Conservation (phyloP, 2,113 vertebrate genomes). For the Phalacrocorax carbo region DNA sequence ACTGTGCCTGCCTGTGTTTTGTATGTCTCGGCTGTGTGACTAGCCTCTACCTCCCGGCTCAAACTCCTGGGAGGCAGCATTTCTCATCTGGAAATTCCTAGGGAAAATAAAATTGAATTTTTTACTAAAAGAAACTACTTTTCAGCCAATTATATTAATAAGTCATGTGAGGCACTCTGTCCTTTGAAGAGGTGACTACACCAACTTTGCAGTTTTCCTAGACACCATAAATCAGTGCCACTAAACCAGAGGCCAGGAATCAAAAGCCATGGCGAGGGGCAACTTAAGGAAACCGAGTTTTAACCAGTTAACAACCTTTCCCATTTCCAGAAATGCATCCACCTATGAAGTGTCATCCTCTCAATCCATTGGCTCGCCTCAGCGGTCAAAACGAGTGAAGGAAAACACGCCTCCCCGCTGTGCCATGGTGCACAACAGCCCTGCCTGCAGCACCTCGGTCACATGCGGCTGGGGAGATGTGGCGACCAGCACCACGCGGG, state of each 20-base stretch:
- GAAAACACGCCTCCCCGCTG: slow-evolving; percentile 97
- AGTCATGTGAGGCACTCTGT: neutral
- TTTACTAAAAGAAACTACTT: neutral
- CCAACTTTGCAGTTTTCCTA: neutral
- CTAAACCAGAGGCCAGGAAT: neutral
- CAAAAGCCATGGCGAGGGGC: accelerated
- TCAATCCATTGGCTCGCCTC: slow-evolving; percentile 88
- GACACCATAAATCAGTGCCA: neutral
- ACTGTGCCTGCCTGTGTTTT: neutral
- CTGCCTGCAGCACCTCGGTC: slow-evolving; percentile 79
- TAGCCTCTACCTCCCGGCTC: neutral
- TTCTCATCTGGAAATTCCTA: neutral
- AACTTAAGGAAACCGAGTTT: neutral
- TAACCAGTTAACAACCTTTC: neutral
- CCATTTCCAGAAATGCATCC: slow-evolving; percentile 81
- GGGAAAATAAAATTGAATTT: neutral
- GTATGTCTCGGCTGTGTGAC: neutral
- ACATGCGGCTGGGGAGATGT: slow-evolving; percentile 80
- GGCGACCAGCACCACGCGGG: slow-evolving; percentile 81
- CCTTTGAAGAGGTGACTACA: neutral
- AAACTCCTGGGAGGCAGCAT: neutral
- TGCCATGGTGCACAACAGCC: slow-evolving; percentile 85
- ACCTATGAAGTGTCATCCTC: slow-evolving; percentile 93
- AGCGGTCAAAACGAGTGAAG: slow-evolving; percentile 96
- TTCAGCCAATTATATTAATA: neutral